phyloP scores from a whole-genome alignment of 2,797 vertebrate genomes.

The Crypturellus tataupa region DNA sequence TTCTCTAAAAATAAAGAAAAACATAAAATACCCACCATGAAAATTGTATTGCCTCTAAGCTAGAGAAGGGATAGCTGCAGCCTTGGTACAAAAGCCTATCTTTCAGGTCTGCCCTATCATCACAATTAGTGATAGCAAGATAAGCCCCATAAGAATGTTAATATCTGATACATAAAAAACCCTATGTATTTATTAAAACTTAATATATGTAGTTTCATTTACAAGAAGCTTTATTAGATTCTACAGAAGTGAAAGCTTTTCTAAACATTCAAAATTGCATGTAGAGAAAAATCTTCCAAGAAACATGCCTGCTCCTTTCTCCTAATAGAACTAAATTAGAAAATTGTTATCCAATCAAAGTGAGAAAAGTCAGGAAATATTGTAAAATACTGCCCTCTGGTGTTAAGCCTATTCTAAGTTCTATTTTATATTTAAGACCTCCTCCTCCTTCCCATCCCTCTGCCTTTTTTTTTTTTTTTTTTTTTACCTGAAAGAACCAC shows the following conservation, averaged over 20 bases:
- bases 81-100: neutral
- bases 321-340: neutral
- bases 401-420: conserved; percentile 72
- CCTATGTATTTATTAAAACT: neutral
- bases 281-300: neutral
- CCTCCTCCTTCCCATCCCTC: neutral
- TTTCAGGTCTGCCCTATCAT: neutral
- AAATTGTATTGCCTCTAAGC: neutral
- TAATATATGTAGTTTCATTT: neutral
- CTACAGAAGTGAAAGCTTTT: neutral
- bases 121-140: neutral
- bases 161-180: neutral
- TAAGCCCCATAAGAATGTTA: neutral
- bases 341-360: neutral
- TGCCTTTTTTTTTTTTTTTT: neutral
- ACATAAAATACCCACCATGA: neutral
- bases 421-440: neutral
- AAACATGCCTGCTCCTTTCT: neutral
- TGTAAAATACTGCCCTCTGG: conserved; percentile 93
- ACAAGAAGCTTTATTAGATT: neutral
- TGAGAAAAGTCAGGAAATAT: conserved; percentile 60
- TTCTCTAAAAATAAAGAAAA: neutral
- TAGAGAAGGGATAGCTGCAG: neutral
- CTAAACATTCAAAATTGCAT: neutral
- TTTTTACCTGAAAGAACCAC: conserved; percentile 89